A percentile compares a stretch with the other conserved stretches of the same genome.
Conservation (phyloP, 1,140 invertebrate species). For the Hyles euphorbiae region DNA sequence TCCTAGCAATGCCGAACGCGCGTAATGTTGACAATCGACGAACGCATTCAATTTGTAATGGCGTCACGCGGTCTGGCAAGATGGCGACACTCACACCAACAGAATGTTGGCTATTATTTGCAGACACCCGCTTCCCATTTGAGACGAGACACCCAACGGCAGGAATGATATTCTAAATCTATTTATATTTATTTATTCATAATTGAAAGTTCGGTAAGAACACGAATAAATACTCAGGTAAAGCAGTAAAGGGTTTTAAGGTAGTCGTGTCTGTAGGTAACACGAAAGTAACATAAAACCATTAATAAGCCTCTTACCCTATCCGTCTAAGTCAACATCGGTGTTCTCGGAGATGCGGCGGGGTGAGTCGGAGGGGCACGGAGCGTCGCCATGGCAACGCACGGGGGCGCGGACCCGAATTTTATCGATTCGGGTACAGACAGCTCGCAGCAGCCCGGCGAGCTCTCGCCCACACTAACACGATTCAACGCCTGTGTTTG, state of each 20-base stretch:
- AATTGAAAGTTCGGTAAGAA: background rate
- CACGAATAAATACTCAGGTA: background rate
- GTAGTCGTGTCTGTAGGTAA: slow-evolving; percentile 32
- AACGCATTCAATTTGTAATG: slow-evolving; percentile 59
- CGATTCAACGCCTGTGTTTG: slow-evolving; percentile 68
- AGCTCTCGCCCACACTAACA: slow-evolving; percentile 61
- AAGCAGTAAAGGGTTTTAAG: slow-evolving; percentile 5
- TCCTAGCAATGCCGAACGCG: background rate
- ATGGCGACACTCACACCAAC: slow-evolving; percentile 41
- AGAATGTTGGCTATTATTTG: slow-evolving; percentile 41
- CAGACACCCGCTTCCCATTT: slow-evolving; percentile 30
- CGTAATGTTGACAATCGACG: slow-evolving; percentile 16
- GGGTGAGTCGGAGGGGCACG: slow-evolving; percentile 30
- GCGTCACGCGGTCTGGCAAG: slow-evolving; percentile 70
- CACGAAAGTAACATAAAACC: slow-evolving; percentile 65
- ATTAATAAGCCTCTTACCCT: slow-evolving; percentile 74
- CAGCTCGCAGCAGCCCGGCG: slow-evolving; percentile 49
- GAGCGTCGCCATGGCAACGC: slow-evolving; percentile 60
- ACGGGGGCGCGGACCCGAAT: slow-evolving; percentile 68
- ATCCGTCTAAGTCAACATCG: slow-evolving; percentile 74
- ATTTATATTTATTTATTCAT: background rate
- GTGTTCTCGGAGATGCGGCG: slow-evolving; percentile 55
- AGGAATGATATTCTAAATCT: background rate
- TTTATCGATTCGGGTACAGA: slow-evolving; percentile 72
- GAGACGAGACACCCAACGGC: slow-evolving; percentile 11